Evolutionary conservation across 2,113 vertebrate species (phyloP).

Genomic region (Zosterops hypoxanthus): DNA sequence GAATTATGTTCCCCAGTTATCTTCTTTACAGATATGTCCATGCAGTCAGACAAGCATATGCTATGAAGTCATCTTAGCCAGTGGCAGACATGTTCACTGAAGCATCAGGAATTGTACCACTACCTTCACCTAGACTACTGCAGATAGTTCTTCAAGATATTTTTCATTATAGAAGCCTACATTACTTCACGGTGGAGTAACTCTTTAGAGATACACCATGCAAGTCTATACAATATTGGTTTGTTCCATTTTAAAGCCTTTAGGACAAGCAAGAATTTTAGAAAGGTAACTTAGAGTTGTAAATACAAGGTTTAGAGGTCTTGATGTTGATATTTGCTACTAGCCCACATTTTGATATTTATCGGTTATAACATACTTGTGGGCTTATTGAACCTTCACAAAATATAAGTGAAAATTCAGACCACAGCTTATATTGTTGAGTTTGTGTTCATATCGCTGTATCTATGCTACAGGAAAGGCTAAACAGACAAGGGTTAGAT

Average conservation of each 20-base stretch:
- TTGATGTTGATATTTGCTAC: background rate
- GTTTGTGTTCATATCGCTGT: background rate
- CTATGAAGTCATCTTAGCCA: background rate
- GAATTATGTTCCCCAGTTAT: background rate
- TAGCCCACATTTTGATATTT: background rate
- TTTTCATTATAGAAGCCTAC: background rate
- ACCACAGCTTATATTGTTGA: background rate
- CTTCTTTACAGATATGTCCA: background rate
- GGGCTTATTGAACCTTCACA: background rate
- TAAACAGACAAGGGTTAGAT: background rate
- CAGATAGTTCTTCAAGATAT: background rate
- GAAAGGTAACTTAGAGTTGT: background rate
- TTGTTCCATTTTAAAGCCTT: background rate
- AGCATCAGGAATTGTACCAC: background rate
- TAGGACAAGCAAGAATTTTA: background rate
- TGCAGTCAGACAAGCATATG: background rate
- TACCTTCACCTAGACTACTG: background rate
- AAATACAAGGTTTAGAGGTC: background rate
- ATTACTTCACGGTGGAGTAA: background rate
- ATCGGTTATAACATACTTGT: background rate
- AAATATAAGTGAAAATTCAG: background rate
- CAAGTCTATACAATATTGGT: background rate
- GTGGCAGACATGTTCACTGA: background rate
- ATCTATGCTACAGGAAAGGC: background rate
- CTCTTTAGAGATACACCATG: accelerated